These are phyloP conservation scores for Hydra vulgaris DNA, from an alignment of 30 jellyfish, hydroid and myxozoan species.

Conservation along the genomic window DNA sequence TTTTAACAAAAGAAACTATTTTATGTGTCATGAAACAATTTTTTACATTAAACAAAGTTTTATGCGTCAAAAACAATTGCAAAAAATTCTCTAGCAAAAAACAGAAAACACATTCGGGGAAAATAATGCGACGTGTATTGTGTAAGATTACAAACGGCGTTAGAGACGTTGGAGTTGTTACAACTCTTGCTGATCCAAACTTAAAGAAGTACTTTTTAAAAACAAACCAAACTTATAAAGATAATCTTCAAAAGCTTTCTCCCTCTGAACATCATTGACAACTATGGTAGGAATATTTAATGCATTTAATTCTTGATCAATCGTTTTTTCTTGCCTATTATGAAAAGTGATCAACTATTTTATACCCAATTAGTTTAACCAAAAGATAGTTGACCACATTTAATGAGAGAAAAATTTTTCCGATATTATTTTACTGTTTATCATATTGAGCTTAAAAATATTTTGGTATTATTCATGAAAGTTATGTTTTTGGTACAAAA, in stretches of 20 bases:
- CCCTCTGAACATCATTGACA: background rate
- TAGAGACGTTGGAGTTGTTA: constrained; percentile 67
- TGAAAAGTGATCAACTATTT: background rate
- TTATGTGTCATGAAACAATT: background rate
- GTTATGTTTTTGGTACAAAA: background rate
- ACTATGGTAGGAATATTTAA: background rate
- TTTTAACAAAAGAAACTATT: background rate
- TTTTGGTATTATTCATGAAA: background rate
- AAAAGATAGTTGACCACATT: background rate
- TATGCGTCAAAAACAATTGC: background rate
- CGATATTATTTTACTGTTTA: background rate
- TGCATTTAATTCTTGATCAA: background rate
- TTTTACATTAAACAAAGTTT: background rate
- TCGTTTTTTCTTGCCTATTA: background rate
- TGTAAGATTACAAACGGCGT: constrained; percentile 81
- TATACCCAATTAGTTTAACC: background rate
- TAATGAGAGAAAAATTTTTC: background rate
- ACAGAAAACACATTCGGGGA: constrained; percentile 94
- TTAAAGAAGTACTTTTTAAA: constrained; percentile 66
- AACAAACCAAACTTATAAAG: constrained; percentile 46
- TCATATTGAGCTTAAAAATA: background rate
- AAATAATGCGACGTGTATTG: constrained; percentile 88
- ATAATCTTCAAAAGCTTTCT: background rate
- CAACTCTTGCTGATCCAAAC: constrained; percentile 88
- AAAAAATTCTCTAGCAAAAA: background rate